Evolutionary conservation across 2,113 vertebrate genomes (phyloP).

Genomic region (Callocephalon fimbriatum): DNA sequence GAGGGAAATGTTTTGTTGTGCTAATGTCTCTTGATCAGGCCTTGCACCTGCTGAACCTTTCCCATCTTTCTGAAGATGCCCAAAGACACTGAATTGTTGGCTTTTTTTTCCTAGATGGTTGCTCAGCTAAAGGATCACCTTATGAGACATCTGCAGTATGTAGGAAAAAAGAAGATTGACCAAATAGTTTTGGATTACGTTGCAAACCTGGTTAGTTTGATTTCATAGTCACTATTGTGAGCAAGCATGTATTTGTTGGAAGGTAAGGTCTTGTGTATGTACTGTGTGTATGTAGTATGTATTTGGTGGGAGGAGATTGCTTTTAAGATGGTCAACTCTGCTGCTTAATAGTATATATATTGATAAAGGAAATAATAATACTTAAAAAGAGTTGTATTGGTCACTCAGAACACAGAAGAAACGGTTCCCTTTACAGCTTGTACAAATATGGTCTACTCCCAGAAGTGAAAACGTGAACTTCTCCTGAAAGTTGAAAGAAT

Average conservation of each 20-base stretch:
- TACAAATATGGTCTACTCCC: background rate
- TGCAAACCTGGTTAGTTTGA: constrained; percentile 82
- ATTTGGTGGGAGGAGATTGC: background rate
- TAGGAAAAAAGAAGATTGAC: constrained; percentile 92
- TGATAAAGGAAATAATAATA: background rate
- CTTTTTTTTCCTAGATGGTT: constrained; percentile 82
- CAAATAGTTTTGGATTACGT: constrained; percentile 88
- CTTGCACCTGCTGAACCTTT: background rate
- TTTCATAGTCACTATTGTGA: background rate
- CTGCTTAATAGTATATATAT: background rate
- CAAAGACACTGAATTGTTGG: background rate
- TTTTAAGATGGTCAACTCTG: background rate
- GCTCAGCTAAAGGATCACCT: constrained; percentile 92
- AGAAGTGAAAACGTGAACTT: background rate
- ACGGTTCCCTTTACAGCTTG: background rate
- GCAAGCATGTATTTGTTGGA: background rate
- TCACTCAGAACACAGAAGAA: background rate
- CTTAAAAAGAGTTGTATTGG: background rate
- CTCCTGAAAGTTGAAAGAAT: background rate
- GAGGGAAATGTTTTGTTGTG: accelerated
- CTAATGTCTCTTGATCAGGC: background rate
- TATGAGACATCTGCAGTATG: constrained; percentile 84
- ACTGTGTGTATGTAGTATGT: background rate
- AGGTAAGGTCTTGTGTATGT: background rate
- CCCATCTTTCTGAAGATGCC: background rate